Evolutionary conservation across 2,113 vertebrate genomes (phyloP), one percentile per base, ranked within the genome.

Genomic region (Salvelinus sp.): DNA sequence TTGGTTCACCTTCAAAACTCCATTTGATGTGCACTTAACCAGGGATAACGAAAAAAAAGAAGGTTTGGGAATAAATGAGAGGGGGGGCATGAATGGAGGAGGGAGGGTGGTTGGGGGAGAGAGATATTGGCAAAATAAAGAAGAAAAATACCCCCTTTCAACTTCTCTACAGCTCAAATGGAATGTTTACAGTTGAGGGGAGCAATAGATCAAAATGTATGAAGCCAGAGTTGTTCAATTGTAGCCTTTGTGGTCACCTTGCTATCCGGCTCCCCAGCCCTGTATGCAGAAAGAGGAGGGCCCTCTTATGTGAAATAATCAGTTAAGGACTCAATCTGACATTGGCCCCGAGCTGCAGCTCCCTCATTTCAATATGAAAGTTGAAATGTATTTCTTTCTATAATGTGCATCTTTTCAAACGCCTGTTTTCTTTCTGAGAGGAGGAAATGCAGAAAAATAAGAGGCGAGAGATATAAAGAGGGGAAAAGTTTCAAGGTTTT

Each of bases 331-430:
- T 80, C 85, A 90, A 92, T 92, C 88, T 91, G 85, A 90, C 85
- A 4, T 85, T 81, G 82, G 85, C 86, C 78, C 67, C 84, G 77
- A 82, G 89, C 87, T 74, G 86, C 68, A 54, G 78, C 78, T 86
- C 69, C 81, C 90, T 91, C 89, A 92, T 92, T 93, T 92, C 85
- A 92, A 93, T 92, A 90, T 92, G 88, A 92, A 93, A 91, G 92
- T 91, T 72, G 44, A 78, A 90, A 88, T 87, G 82, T 87, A 88
- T 91, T 91, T 90, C 85, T 88, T 54, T 54, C 12, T 90, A 90
- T 89, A 90, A 93, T 92, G 88, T 89, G 78, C 60, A 76, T 81
- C 83, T 88, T 92, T 90, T 90, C 85, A 91, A 87, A 88, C 79
- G 76, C 69, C 82, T 83, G 72, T 87, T 85, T 87, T 89, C 88